Evolutionary conservation across 2,888 invertebrate species (phyloP), one percentile per base, ranked within the genome.

Genomic region (Aspidiotus rigidus): DNA sequence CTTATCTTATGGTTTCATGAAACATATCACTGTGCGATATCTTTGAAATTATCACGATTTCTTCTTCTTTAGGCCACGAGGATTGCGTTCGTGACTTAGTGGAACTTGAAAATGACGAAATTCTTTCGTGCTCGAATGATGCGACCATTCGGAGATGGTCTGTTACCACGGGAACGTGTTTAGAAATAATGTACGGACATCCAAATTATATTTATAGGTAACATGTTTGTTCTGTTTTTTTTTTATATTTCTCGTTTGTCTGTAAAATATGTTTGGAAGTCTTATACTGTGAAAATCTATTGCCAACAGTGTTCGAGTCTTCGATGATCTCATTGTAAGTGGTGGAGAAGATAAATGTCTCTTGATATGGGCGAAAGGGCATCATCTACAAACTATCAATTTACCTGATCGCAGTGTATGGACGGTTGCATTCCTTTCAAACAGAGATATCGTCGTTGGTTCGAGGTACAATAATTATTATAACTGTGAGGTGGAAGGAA

Each of bases 121-220:
- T 99, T 78, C 79, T 96, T 1, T 94, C 94, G 61, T 92, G 91
- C 76, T 86, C 93, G 41, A 99, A 99, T 79, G 98, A 99, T 81
- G 89, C 92, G 0, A 83, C 87, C 0, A 83, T 98, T 60, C 85
- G 87, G 73, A 82, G 87, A 66, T 99, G 98, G 98, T 79, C 79
- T 69, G 84, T 86, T 7, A 83, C 85, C 70, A 82, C 83, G 62
- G 93, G 93, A 40, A 86, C 88, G 74, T 90, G 90, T 76, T 77
- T 91, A 7, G 83, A 85, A 66, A 86, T 86, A 70, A 86, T 86
- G 75, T 86, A 85, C 77, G 93, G 92, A 0, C 95, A 95, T 78
- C 83, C 86, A 55, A 93, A 90, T 81, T 96, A 90, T 77, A 89
- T 96, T 74, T 95, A 95, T 78, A 83, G 85, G 85, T 85, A 15